Base-by-base conservation (phyloP, 1,140 invertebrate species). In the Varroa destructor region DNA sequence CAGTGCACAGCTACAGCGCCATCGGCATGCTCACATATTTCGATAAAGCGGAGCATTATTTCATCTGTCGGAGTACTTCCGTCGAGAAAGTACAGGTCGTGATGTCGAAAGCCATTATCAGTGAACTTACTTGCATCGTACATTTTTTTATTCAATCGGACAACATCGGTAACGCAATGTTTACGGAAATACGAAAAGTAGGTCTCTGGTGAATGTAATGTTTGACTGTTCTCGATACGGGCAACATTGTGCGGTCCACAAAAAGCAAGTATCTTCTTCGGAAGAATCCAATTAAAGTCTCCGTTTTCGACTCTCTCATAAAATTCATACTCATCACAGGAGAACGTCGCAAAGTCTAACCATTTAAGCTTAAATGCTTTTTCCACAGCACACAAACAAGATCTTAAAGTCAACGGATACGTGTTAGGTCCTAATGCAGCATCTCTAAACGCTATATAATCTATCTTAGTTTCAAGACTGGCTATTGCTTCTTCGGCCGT, bases 31-130 rank as follows among this genome's bases (percentile, higher is more conserved):
- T 67, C 61, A 40, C 61, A 67, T 12, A 67, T 67, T 67, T 67
- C 61, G 8, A 67, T 67, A 46, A 67, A 67, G 40, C 46, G 40
- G 40, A 67, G 36, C 61, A 67, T 67, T 12, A 67, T 67, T 8
- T 67, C 61, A 37, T 71, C 71, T 37, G 42, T 55, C 12, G 71
- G 71, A 56, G 54, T 54, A n/a, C 51, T 51, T 14, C 71, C 71
- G 36, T 71, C 71, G 12, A 56, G 71, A 56, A 71, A 71, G 71
- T 71, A 71, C 51, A 71, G 43, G 14, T 71, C 71, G n/a, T 71
- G 46, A 55, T 71, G 71, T 37, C 42, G 42, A 42, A 71, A 55
- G 25, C 71, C 71, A 54, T 71, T 71, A 14, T 54, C 46, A 8
- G 55, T 56, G 37, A 71, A 71, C n/a, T 71, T 56, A 10, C 54